Percentiles rank a stretch among this genome's conserved stretches.
Evolutionary conservation across 2,113 vertebrate species (phyloP).

Genomic region (Haplochromis burtoni): DNA sequence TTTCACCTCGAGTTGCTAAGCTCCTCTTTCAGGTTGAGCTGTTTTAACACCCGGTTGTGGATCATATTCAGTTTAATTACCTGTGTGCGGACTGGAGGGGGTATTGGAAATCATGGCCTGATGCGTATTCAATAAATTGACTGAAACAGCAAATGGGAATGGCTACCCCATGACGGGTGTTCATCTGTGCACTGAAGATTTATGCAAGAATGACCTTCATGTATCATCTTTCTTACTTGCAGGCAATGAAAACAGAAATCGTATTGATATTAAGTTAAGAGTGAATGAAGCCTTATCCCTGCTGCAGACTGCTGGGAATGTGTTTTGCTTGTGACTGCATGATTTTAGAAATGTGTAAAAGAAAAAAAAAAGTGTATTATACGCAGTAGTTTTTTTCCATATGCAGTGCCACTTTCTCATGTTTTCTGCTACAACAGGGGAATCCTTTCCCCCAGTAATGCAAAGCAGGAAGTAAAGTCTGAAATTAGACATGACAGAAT

Average conservation of each 20-base stretch:
- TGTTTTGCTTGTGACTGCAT: background rate
- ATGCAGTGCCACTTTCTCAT: background rate
- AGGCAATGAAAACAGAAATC: background rate
- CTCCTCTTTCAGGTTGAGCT: conserved; percentile 51
- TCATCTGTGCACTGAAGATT: conserved; percentile 20
- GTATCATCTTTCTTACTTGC: background rate
- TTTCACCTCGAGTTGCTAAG: conserved; percentile 42
- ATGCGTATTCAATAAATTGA: conserved; percentile 55
- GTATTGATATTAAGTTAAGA: background rate
- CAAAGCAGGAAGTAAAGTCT: background rate
- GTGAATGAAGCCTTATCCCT: background rate
- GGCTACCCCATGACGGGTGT: background rate
- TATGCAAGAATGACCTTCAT: conserved; percentile 26
- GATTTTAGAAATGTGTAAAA: background rate
- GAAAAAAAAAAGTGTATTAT: background rate
- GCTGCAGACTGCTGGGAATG: background rate
- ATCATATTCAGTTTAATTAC: conserved; percentile 64
- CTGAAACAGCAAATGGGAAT: conserved; percentile 31
- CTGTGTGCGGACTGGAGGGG: conserved; percentile 1
- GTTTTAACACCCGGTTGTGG: conserved; percentile 51
- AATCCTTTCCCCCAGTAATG: background rate
- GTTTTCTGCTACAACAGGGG: background rate
- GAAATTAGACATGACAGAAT: background rate
- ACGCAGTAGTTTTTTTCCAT: background rate
- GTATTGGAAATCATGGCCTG: conserved; percentile 44